phyloP scores from a whole-genome alignment of 2,113 vertebrate species.

The Hyla sarda region DNA sequence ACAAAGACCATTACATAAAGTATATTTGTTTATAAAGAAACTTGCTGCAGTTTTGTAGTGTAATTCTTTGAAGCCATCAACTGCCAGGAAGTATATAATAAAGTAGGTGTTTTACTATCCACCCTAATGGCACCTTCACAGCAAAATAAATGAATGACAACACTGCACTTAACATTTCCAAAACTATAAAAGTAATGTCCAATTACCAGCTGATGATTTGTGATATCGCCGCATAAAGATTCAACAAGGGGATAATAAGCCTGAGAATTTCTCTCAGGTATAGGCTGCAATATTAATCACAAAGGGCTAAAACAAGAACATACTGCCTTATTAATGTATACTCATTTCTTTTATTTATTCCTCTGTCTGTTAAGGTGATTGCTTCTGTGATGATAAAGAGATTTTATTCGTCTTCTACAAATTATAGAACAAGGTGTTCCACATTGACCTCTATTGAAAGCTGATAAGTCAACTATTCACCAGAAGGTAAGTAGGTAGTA shows the following conservation, averaged over 20 bases:
- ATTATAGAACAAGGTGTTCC: not conserved
- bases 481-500: not conserved
- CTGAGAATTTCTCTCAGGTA: not conserved
- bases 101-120: not conserved
- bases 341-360: not conserved
- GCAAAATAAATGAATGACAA: slow-evolving; percentile 28
- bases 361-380: not conserved
- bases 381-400: not conserved
- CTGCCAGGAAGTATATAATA: not conserved
- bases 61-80: not conserved
- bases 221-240: slow-evolving; percentile 16
- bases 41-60: too few relatives aligned
- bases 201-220: not conserved
- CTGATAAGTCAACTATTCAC: not conserved
- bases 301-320: not conserved
- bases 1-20: too few relatives aligned
- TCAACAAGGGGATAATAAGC: slow-evolving; percentile 11
- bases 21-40: too few relatives aligned
- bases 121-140: not conserved
- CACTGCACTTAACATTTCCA: slow-evolving; percentile 2
- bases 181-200: not conserved
- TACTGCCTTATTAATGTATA: not conserved
- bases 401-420: not conserved
- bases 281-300: not conserved
- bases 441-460: not conserved